A percentile compares a stretch with the other conserved stretches of the same genome.
phyloP scores from a whole-genome alignment of 2,888 invertebrate species.

The Sympetrum striolatum region DNA sequence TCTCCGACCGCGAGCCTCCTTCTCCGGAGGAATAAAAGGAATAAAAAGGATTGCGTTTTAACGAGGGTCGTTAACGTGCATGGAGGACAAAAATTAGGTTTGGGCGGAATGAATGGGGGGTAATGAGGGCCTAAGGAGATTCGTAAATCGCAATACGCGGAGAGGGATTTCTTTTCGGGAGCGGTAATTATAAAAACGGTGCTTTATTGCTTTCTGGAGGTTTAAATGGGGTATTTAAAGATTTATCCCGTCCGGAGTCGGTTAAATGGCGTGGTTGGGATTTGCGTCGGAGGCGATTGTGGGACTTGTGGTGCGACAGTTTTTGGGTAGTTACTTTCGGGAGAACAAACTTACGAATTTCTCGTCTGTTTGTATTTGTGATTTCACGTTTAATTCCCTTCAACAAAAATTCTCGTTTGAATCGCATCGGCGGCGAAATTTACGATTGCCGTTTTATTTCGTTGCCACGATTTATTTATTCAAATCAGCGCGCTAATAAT shows the following conservation, averaged over 20 bases:
- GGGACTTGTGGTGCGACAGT: too few relatives aligned
- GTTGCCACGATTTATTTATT: too few relatives aligned
- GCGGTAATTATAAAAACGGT: not conserved
- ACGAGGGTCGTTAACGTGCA: conserved; percentile 19
- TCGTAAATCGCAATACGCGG: not conserved
- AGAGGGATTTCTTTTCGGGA: not conserved
- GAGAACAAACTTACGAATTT: too few relatives aligned
- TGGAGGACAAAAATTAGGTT: not conserved
- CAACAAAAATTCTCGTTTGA: too few relatives aligned
- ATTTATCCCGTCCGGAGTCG: not conserved
- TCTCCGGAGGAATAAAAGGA: not conserved
- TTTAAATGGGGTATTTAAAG: not conserved
- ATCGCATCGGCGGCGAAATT: too few relatives aligned
- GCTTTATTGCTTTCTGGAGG: not conserved
- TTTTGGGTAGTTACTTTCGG: too few relatives aligned
- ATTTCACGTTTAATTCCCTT: too few relatives aligned
- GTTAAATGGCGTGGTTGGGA: not conserved
- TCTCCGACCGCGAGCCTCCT: not conserved
- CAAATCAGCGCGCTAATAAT: too few relatives aligned
- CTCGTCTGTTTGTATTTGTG: too few relatives aligned
- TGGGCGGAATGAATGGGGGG: not conserved
- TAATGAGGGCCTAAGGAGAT: not conserved
- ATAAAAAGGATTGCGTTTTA: not conserved
- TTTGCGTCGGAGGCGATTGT: not conserved
- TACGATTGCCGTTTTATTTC: too few relatives aligned